Conservation (phyloP, 2,113 vertebrate genomes). For the Corythoichthys haematopterus region DNA sequence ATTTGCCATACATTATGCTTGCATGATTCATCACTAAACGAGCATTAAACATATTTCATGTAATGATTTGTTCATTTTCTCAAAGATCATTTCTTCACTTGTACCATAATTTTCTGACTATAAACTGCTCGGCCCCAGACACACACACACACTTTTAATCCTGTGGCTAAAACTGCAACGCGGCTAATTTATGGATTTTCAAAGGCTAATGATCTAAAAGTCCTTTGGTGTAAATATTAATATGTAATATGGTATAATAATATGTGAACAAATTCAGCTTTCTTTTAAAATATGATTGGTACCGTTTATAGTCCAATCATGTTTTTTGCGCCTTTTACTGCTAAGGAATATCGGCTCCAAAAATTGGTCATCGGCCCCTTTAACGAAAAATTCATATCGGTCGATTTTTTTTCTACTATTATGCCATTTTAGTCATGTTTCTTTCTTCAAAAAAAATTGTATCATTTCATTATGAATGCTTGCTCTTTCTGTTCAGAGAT, state of each 20-base stretch:
- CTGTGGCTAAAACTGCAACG: no score
- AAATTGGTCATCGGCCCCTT: no score
- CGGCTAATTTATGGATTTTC: no score
- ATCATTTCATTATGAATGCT: slow-evolving; percentile 40
- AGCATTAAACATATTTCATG: neutral
- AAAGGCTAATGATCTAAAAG: no score
- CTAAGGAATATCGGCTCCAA: no score
- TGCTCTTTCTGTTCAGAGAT: slow-evolving; percentile 28
- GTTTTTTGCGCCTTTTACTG: no score
- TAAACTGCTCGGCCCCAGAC: neutral
- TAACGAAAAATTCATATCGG: no score
- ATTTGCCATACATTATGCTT: neutral
- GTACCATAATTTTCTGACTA: neutral
- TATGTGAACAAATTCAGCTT: neutral
- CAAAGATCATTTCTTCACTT: neutral
- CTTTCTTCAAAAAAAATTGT: slow-evolving; percentile 23
- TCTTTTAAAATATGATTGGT: neutral
- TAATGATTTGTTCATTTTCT: neutral
- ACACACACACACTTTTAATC: no score
- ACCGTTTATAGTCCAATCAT: no score
- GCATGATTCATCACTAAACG: slow-evolving; percentile 24
- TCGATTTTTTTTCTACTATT: neutral
- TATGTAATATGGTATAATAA: no score
- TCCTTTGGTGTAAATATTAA: no score
- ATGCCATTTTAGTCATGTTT: neutral